These are phyloP conservation scores for Tor tambroides DNA, from an alignment of 2,113 vertebrate species.

Conservation along the genomic window DNA sequence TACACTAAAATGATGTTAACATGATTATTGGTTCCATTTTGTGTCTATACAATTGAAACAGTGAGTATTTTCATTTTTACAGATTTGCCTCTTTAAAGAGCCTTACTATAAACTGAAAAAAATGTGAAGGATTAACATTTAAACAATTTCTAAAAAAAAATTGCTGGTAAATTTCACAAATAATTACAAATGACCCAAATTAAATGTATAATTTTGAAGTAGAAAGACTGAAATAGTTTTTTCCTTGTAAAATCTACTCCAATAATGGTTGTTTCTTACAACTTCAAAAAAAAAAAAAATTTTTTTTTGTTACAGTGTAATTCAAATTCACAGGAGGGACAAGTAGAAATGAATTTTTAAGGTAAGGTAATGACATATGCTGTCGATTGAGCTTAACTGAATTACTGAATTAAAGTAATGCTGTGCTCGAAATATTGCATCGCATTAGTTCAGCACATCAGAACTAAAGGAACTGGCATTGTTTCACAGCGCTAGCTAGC, in stretches of 20 bases:
- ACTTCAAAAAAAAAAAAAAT: not conserved
- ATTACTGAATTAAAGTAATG: not conserved
- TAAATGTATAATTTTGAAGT: not conserved
- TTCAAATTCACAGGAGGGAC: not conserved
- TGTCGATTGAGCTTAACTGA: not conserved
- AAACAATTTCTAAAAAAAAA: not conserved
- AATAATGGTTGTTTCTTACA: not conserved
- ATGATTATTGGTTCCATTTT: too few species aligned
- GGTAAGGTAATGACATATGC: not conserved
- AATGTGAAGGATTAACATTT: not conserved
- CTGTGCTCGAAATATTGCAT: slow-evolving; percentile 2
- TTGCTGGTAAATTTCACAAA: not conserved
- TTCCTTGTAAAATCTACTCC: not conserved
- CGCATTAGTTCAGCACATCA: slow-evolving; percentile 2
- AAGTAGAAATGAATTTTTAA: not conserved
- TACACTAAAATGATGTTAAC: too few species aligned
- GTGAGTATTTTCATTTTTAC: not conserved
- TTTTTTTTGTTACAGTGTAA: not conserved
- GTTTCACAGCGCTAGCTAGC: slow-evolving; percentile 3
- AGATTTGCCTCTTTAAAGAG: not conserved
- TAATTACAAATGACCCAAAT: not conserved
- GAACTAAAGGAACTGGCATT: slow-evolving; percentile 20
- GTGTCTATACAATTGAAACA: not conserved
- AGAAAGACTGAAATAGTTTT: not conserved
- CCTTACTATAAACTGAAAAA: not conserved